phyloP scores from a whole-genome alignment of 92 coral and sea anemone genomes.

The Parazoanthus darwini region DNA sequence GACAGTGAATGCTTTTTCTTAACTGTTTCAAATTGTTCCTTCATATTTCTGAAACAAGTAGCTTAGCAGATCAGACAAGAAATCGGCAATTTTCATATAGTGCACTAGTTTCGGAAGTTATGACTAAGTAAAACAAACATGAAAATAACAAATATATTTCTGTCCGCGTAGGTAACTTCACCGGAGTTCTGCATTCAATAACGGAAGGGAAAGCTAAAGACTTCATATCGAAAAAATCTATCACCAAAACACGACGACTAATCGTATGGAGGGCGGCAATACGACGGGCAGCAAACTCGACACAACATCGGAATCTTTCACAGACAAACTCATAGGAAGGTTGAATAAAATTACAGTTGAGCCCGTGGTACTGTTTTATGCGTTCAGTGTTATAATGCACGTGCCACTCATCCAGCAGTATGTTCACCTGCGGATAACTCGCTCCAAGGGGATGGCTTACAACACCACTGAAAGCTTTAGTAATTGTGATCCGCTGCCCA shows the following conservation, averaged over 20 bases:
- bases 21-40: neutral
- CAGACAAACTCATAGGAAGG: neutral
- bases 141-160: neutral
- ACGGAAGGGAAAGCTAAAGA: neutral
- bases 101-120: neutral
- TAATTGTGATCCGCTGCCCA: conserved; percentile 75
- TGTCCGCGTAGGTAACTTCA: neutral
- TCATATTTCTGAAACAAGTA: no score
- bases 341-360: conserved; percentile 79
- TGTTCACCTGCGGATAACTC: conserved; percentile 76
- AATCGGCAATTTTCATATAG: neutral
- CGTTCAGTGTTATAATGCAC: conserved; percentile 92
- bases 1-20: no score
- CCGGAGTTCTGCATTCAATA: neutral
- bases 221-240: neutral
- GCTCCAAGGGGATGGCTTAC: conserved; percentile 79
- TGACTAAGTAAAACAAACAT: neutral
- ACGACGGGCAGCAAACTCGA: neutral
- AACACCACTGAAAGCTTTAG: conserved; percentile 80
- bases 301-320: conserved; percentile 3
- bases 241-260: neutral
- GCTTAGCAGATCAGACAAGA: neutral
- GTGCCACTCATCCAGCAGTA: conserved; percentile 97
- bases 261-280: conserved; percentile 17
- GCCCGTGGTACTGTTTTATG: conserved; percentile 95